phyloP scores from a whole-genome alignment of 2,797 vertebrate species.

The Pempheris klunzingeri region DNA sequence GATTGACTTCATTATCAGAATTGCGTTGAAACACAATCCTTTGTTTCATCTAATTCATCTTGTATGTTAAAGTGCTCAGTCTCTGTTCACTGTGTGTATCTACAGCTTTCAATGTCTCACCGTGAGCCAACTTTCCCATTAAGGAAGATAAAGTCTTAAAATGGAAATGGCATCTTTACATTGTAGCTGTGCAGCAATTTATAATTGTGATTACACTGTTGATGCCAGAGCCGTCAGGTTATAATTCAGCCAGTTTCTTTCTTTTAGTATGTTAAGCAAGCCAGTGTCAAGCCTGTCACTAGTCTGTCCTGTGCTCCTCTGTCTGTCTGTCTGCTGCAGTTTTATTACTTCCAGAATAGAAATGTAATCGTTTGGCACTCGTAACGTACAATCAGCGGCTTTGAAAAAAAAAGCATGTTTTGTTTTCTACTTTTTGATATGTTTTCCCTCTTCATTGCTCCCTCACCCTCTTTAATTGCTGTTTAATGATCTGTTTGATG shows the following conservation, averaged over 20 bases:
- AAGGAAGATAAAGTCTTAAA: conserved; percentile 20
- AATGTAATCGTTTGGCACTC: conserved; percentile 57
- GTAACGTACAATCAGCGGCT: conserved; percentile 65
- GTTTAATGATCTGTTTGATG: conserved; percentile 74
- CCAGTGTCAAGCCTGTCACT: conserved; percentile 13
- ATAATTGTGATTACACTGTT: conserved; percentile 26
- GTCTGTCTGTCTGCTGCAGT: conserved; percentile 22
- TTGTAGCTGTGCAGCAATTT: conserved; percentile 26
- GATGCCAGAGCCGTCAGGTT: conserved; percentile 14
- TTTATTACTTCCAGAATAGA: conserved; percentile 67
- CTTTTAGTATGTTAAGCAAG: conserved; percentile 7
- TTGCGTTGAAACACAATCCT: background rate
- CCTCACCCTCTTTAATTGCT: conserved; percentile 67
- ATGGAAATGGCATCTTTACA: conserved; percentile 31
- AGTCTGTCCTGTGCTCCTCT: conserved; percentile 14
- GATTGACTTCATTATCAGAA: background rate
- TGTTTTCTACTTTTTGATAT: conserved; percentile 66
- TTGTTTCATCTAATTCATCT: background rate
- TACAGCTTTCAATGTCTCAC: conserved; percentile 2
- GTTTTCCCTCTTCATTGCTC: conserved; percentile 54
- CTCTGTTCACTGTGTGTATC: conserved; percentile 6
- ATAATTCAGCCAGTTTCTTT: conserved; percentile 19
- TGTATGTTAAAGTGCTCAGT: background rate
- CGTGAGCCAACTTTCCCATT: conserved; percentile 43
- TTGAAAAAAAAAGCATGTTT: conserved; percentile 47